A percentile compares a stretch with the other conserved stretches of the same genome.
phyloP scores from a whole-genome alignment of 2,888 invertebrate genomes.

The Pyrochroa serraticornis region DNA sequence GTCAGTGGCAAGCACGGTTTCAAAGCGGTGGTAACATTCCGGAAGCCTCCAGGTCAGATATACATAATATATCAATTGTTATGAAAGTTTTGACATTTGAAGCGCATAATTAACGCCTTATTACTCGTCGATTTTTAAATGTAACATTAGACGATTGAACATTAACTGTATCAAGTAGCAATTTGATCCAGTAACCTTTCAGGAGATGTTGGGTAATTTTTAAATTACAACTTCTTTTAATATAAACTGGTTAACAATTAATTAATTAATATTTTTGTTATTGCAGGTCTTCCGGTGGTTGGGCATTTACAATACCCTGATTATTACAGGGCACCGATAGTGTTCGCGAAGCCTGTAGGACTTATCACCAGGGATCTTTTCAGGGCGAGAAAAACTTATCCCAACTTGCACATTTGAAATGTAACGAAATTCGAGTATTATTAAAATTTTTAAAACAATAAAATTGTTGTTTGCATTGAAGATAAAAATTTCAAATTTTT shows the following conservation, averaged over 20 bases:
- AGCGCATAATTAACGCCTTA: conserved; percentile 4
- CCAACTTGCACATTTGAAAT: conserved; percentile 15
- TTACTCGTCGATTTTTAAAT: background rate
- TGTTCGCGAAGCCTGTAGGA: conserved; percentile 48
- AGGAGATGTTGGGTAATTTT: conserved; percentile 1
- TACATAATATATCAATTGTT: conserved; percentile 1
- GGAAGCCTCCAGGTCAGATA: conserved; percentile 55
- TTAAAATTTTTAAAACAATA: too few species aligned
- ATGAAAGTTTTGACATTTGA: conserved; percentile 24
- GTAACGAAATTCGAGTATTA: background rate
- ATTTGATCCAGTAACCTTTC: conserved; percentile 19
- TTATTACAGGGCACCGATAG: conserved; percentile 46
- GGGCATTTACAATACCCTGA: conserved; percentile 47
- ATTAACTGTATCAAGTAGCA: background rate
- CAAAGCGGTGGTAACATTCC: conserved; percentile 60
- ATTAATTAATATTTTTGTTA: conserved; percentile 25
- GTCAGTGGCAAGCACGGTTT: conserved; percentile 63
- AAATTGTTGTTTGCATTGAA: too few species aligned
- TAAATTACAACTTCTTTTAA: background rate
- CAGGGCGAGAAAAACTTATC: conserved; percentile 11
- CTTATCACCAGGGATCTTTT: conserved; percentile 49
- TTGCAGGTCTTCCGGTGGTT: conserved; percentile 37
- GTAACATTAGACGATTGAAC: background rate
- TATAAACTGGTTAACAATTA: conserved; percentile 7
- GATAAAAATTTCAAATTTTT: too few species aligned